phyloP scores from a whole-genome alignment of 2,797 vertebrate genomes.

The Danio kyathit region DNA sequence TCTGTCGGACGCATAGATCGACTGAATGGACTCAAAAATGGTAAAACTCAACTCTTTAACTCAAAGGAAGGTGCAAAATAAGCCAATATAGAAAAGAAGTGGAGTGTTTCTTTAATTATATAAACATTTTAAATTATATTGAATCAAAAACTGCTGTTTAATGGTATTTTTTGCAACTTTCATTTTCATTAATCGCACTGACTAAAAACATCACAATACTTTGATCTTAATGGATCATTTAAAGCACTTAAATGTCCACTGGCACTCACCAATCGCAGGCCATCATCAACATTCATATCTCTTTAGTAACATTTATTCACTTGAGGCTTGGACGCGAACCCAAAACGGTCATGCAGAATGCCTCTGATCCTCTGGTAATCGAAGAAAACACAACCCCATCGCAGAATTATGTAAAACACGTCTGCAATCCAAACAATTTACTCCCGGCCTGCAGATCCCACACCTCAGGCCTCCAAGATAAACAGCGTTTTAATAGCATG shows the following conservation, averaged over 20 bases:
- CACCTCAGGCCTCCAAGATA: slow-evolving; percentile 62
- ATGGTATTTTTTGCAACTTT: background rate
- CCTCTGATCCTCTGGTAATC: slow-evolving; percentile 35
- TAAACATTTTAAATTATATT: too few relatives aligned
- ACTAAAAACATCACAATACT: background rate
- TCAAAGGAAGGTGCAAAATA: too few relatives aligned
- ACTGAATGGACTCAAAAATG: too few relatives aligned
- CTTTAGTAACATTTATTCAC: background rate
- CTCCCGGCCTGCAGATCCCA: slow-evolving; percentile 36
- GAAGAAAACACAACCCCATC: slow-evolving; percentile 19
- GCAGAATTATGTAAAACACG: slow-evolving; percentile 49
- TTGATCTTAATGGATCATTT: background rate
- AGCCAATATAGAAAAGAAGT: too few relatives aligned
- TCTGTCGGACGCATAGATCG: too few relatives aligned
- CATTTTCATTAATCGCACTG: background rate
- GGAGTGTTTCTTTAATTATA: too few relatives aligned
- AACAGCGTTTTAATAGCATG: slow-evolving; percentile 62
- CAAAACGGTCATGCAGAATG: background rate
- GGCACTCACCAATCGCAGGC: background rate
- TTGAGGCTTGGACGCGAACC: background rate
- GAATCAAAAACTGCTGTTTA: too few relatives aligned
- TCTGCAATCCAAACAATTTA: slow-evolving; percentile 52
- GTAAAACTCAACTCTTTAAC: too few relatives aligned
- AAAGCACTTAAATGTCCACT: background rate
- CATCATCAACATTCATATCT: slow-evolving; percentile 1